Base-by-base conservation (phyloP, 2,113 vertebrate species). In the Thomomys bottae region DNA sequence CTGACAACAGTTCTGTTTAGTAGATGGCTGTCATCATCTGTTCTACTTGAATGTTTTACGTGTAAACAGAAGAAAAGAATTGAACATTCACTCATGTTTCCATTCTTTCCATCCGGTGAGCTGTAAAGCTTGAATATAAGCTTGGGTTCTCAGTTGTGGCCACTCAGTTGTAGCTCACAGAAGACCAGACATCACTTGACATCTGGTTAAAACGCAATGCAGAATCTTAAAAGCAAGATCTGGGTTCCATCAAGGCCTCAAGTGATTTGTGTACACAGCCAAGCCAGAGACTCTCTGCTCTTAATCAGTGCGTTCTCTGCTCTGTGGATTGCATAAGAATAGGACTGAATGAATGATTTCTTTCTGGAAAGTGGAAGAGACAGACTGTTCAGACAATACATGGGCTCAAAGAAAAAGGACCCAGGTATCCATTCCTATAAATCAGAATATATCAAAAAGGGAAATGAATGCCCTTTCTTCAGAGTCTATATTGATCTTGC, bases 281-380 rank as follows among this genome's bases (percentile, higher is more conserved):
- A 73, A 77, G n/a, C 89, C 75, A 68, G 24, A 88, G 61, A 84
- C n/a, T 42, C 61, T 89, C 75, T 84, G 59, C 71, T 88, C 12
- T 90, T 82, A 90, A 81, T 94, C 82, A 88, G 30, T 26, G 30
- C 36, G 18, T 30, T 67, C 11, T 78, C n/a, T 21, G 85, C 28
- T 76, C 34, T 71, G 40, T 42, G 34, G 67, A 38, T 77, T 59
- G 23, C 68, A 32, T 67, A 76, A 90, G 66, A 78, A 66, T 61
- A 73, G 34, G 9, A 87, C 7, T 85, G 15, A 75, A 86, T 76
- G 36, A 90, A 73, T 76, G 38, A 84, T 85, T 86, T 20, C 42
- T 88, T 90, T 92, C 71, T 93, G 45, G 28, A 12, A 15, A 59
- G 34, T 17, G 40, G 30, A 88, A 81, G 75, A 90, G 91, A 91